Base-by-base conservation (phyloP, 2,888 invertebrate genomes). In the Platycheirus rosarum region DNA sequence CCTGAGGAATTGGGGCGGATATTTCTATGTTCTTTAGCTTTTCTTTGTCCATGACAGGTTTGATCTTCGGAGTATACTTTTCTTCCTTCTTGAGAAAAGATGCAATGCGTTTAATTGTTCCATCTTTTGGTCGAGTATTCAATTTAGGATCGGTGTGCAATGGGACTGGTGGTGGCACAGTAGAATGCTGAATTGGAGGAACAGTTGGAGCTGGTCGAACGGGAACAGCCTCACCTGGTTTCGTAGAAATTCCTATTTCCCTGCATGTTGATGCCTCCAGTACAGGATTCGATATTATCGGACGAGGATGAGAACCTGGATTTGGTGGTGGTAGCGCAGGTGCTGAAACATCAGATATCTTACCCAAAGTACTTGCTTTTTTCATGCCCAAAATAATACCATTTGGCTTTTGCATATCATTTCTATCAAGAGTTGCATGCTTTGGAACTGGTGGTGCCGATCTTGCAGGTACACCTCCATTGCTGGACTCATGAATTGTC, bases 251-350 rank as follows among this genome's bases (percentile, higher is more conserved):
- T 14, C 86, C 86, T 26, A 89, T 53, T 4, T 77, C 82, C 32
- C 42, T 73, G 85, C 95, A 95, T 0, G 96, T 96, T 0, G 96
- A 96, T 2, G 94, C 93, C 88, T 96, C 95, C 62, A 97, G 90
- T 57, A 96, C 95, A 0, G 96, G 96, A 82, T 94, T 94, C 6
- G 96, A 96, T 85, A 97, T 96, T 8, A 95, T 92, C 0, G 96
- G 96, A 85, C 96, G 92, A 0, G 93, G 92, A 35, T 91, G 92
- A 44, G 92, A 92, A 3, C 93, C 93, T 0, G 92, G 92, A 89
- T 94, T 94, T 14, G 92, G 91, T 0, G 95, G 93, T 0, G 95
- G 94, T 80, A 94, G 91, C 0, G 93, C 92, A 0, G 94, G 91
- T 9, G 69, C 48, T 4, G 84, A 46, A 0, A 57, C 53, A 8